These are phyloP conservation scores for Cremastinae sp. DNA, from an alignment of 2,888 invertebrate genomes.

Conservation along the genomic window DNA sequence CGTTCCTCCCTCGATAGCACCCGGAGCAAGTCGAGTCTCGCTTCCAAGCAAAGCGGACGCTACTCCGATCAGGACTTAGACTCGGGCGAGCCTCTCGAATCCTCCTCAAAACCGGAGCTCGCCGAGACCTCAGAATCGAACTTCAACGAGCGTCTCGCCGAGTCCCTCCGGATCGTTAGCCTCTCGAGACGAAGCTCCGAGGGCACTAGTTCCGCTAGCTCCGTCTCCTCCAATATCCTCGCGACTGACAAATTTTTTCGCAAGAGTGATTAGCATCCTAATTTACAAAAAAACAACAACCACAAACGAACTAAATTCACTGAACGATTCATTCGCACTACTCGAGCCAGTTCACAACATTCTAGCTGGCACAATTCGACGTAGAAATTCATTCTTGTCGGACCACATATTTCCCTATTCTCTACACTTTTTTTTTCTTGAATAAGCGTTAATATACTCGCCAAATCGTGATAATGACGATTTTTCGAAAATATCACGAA, in stretches of 20 bases:
- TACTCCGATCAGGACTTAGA: conserved; percentile 67
- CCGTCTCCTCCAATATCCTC: conserved; percentile 63
- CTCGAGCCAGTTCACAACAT: too few relatives aligned
- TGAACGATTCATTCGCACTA: neutral
- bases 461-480: neutral
- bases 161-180: conserved; percentile 64
- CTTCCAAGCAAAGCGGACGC: conserved; percentile 65
- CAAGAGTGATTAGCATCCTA: conserved; percentile 65
- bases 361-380: too few relatives aligned
- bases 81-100: conserved; percentile 63
- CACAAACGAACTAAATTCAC: too few relatives aligned
- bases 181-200: conserved; percentile 69
- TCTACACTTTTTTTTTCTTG: too few relatives aligned
- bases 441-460: conserved; percentile 26
- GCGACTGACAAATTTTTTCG: conserved; percentile 67
- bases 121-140: conserved; percentile 64
- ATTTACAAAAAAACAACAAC: too few relatives aligned
- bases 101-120: conserved; percentile 67
- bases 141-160: conserved; percentile 62
- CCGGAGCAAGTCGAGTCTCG: conserved; percentile 63
- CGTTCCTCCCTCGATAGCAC: conserved; percentile 67
- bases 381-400: too few relatives aligned
- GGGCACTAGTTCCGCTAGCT: conserved; percentile 65
- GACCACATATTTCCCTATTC: too few relatives aligned
- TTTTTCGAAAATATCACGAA: conserved; percentile 20